Base-by-base conservation (phyloP, 1,140 invertebrate genomes). In the Orussus abietinus region DNA sequence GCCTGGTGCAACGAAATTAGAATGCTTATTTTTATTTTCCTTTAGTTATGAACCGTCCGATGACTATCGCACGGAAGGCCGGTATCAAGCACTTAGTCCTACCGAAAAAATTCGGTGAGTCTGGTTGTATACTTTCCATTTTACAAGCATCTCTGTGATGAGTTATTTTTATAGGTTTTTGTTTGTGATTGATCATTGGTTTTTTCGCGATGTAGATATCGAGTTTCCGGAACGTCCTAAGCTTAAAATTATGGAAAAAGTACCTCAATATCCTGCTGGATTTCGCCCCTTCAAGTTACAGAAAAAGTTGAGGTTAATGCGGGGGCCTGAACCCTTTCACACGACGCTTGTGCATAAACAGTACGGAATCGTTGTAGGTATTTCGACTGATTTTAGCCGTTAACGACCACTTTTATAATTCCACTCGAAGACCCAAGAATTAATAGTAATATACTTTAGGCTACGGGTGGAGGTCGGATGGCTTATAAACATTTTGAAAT, bases 261-360 rank as follows among this genome's bases (percentile, higher is more conserved):
- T 84, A 3, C 91, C 91, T 9, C 72, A 72, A 25, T 84, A 81
- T 65, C 81, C 81, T 28, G 45, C 77, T 1, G 76, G 74, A 31
- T 53, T 86, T 3, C 81, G 79, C 56, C 77, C 85, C 12, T 88
- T 84, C 7, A 92, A 90, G 74, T 90, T 92, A 84, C 81, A 83
- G 45, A 94, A 90, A 59, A 77, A 78, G 31, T 66, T 93, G 0
- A 76, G 77, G 17, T 82, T 85, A 17, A 93, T 96, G 84, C 78
- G 92, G 62, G 95, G 95, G 1, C 91, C 90, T 5, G 95, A 98
- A 74, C 25, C 62, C 13, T 56, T 92, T 31, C 90, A 96, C 51
- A 96, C 90, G 61, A 78, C 78, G 31, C 72, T 98, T 3, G 75
- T 90, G 35, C 85, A 95, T 56, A 85, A 87, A 54, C 92, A 98